Conservation (phyloP, 2,888 invertebrate genomes). For the Trichopoda pennipes region DNA sequence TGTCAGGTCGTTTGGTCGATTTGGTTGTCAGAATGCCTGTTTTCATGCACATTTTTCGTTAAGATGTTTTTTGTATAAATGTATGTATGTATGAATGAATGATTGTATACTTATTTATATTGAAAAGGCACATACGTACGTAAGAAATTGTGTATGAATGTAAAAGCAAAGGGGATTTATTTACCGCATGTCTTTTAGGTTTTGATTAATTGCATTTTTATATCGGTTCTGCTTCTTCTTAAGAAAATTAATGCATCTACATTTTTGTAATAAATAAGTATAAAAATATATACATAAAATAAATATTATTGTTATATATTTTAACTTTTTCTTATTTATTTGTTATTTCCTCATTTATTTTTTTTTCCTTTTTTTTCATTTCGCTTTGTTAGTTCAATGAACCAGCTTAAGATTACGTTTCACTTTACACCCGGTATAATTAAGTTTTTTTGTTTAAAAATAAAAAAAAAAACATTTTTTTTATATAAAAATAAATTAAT, state of each 20-base stretch:
- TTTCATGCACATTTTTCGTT: slow-evolving; percentile 47
- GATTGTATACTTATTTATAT: background rate
- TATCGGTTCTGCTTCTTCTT: slow-evolving; percentile 63
- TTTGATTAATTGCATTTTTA: slow-evolving; percentile 72
- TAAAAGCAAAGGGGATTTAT: slow-evolving; percentile 58
- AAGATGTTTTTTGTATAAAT: background rate
- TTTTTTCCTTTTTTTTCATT: background rate
- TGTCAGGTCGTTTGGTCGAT: slow-evolving; percentile 71
- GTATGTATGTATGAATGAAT: background rate
- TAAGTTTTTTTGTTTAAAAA: background rate
- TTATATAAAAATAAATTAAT: slow-evolving; percentile 1
- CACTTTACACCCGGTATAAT: slow-evolving; percentile 7
- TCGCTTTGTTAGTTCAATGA: slow-evolving; percentile 47
- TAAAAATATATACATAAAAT: slow-evolving; percentile 38
- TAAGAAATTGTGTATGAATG: background rate
- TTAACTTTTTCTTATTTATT: slow-evolving; percentile 35
- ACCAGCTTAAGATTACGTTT: slow-evolving; percentile 29
- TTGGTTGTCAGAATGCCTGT: slow-evolving; percentile 64
- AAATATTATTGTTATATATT: slow-evolving; percentile 46
- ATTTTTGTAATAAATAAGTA: slow-evolving; percentile 55
- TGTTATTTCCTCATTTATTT: slow-evolving; percentile 17
- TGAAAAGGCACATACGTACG: background rate
- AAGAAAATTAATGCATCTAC: slow-evolving; percentile 66
- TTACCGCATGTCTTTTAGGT: slow-evolving; percentile 67
- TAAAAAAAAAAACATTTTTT: too few species aligned